Evolutionary conservation across 2,888 invertebrate species (phyloP), one percentile per base, ranked within the genome.

Genomic region (Apeira syringaria): DNA sequence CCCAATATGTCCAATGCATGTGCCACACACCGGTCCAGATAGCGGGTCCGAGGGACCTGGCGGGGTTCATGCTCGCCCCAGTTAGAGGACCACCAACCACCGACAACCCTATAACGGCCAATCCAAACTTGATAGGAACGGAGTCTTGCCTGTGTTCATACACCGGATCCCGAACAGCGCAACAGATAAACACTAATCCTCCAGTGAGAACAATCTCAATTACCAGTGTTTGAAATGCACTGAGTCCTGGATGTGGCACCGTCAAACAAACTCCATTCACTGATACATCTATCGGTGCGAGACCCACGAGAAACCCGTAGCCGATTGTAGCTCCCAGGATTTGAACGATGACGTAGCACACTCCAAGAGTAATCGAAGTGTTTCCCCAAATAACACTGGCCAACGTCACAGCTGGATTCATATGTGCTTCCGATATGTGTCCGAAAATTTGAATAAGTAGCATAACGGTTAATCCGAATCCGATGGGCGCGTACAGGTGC

Each of bases 331-430:
- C 94, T 3, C 96, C 96, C 6, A 92, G 59, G 55, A 93, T 86
- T 75, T 96, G 94, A 2, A 90, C 93, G 1, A 92, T 62, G 0
- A 93, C 57, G 64, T 95, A 96, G 5, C 92, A 70, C 0, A 91
- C 68, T 0, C 91, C 93, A 43, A 93, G 84, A 31, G 90, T 72
- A 0, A 92, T 67, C 1, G 91, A 85, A 22, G 91, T 83, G 10
- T 82, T 72, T 0, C 93, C 93, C 62, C 92, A 87, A 25, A 94
- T 70, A 1, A 92, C 81, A 0, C 94, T 91, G 0, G 93, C 92
- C 2, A 94, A 68, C 0, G 95, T 94, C 2, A 96, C 94, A 0
- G 93, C 92, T 0, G 96, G 96, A 76, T 96, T 96, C 64, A 96
- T 81, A 65, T 94, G 95, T 0, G 94, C 94, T 12, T 94, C 95